Evolutionary conservation across 2,113 vertebrate species (phyloP), one percentile per base, ranked within the genome.

Genomic region (Aplodontia rufa): DNA sequence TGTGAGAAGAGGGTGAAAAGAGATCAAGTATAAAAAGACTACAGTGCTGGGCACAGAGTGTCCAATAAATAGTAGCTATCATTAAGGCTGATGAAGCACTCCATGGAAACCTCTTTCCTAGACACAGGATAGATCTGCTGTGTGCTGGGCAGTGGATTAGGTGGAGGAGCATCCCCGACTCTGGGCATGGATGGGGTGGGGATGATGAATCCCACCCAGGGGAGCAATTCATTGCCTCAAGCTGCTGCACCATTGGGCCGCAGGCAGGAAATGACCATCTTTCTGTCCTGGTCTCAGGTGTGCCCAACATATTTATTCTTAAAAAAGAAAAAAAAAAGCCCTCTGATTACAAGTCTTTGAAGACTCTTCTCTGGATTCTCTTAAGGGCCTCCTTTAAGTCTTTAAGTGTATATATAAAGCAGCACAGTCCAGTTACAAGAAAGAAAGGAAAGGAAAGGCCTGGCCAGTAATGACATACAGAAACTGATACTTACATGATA

Each of bases 381-480:
- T 88, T 51, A 72, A 92, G 66, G 76, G 74, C 72, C 88, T 87
- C 49, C 6, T 74, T 91, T 87, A 92, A 96, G 72, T 75, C 6
- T 74, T 91, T 87, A 92, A 96, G 72, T 75, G 28, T 76, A 60
- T 30, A 80, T 28, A 92, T 53, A 92, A 89, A 85, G 47, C 60
- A 94, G 20, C 47, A 28, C 3, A n/a, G 51, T 60, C 87, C 45
- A 79, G 68, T 81, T 86, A 1, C 1, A 87, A 93, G 62, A 85
- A 47, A 40, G 5, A 58, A 22, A 58, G 6, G 35, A 89, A 92
- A 86, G 49, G 30, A 62, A 95, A 78, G 45, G 24, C 49, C 91
- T n/a, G 42, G 84, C 72, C 45, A 83, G 32, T 94, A 95, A 97
- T 94, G 89, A 83, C 89, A 93, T 72, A 85, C 81, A 96, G 96